Evolutionary conservation across 2,797 vertebrate genomes (phyloP).

Genomic region (Lacerta agilis): DNA sequence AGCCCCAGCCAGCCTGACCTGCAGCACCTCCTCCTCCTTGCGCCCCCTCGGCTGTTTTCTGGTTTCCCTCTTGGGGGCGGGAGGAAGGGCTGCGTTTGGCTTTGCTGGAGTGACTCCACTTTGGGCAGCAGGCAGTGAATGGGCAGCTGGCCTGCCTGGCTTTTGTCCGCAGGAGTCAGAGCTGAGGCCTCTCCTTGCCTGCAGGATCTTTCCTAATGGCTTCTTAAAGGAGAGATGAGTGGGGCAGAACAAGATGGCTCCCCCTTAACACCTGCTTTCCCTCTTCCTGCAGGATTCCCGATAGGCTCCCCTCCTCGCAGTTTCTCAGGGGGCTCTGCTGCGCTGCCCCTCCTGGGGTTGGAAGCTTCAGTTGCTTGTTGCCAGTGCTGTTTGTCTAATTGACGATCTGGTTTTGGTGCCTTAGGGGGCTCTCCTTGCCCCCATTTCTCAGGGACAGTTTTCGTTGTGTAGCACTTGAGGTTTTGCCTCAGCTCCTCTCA

Average conservation of each 20-base stretch:
- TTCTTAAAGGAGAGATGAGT: background rate
- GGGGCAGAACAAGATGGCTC: background rate
- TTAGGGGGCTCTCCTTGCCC: background rate
- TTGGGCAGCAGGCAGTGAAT: background rate
- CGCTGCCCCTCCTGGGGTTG: background rate
- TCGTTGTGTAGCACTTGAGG: background rate
- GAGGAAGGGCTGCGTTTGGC: too few species aligned
- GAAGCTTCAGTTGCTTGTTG: background rate
- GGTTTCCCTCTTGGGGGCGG: background rate
- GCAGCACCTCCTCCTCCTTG: background rate
- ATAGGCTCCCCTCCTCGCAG: background rate
- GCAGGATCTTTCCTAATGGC: background rate
- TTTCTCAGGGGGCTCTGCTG: background rate
- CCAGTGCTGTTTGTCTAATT: too few species aligned
- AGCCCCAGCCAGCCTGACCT: background rate
- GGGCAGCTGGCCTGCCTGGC: background rate
- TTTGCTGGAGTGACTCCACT: background rate
- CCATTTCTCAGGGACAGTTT: background rate
- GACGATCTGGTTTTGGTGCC: background rate
- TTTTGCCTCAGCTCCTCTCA: background rate
- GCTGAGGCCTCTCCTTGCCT: background rate
- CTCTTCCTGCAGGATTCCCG: constrained; percentile 56
- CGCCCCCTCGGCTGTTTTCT: too few species aligned
- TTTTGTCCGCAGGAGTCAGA: too few species aligned
- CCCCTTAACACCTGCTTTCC: background rate